phyloP scores from a whole-genome alignment of 1,140 invertebrate genomes.

The Drosophila melanica region DNA sequence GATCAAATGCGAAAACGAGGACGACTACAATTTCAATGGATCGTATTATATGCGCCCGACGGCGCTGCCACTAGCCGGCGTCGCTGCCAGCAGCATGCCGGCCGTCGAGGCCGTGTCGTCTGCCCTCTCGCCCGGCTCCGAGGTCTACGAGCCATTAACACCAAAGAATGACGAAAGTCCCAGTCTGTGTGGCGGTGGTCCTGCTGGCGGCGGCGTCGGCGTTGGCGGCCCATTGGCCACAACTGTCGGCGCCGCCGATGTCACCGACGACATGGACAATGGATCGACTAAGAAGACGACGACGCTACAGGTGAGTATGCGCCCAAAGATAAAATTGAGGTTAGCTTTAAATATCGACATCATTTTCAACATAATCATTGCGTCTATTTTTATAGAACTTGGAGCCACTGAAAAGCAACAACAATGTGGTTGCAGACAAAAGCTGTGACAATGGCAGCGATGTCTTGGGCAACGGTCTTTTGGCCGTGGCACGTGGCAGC shows the following conservation, averaged over 20 bases:
- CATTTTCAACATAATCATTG: too few species aligned
- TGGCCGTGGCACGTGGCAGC: slow-evolving; percentile 43
- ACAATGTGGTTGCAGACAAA: slow-evolving; percentile 58
- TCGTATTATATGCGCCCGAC: slow-evolving; percentile 72
- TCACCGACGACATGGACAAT: slow-evolving; percentile 74
- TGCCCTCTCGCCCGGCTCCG: slow-evolving; percentile 73
- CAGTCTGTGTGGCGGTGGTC: slow-evolving; percentile 71
- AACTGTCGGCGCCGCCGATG: slow-evolving; percentile 62
- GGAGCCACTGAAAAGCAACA: slow-evolving; percentile 62
- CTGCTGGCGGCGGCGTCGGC: slow-evolving; percentile 17
- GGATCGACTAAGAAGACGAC: slow-evolving; percentile 75
- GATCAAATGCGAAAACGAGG: slow-evolving; percentile 68
- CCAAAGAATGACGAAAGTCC: slow-evolving; percentile 82
- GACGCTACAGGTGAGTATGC: slow-evolving; percentile 69
- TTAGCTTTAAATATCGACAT: neutral
- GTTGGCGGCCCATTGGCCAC: slow-evolving; percentile 56
- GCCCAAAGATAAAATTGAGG: neutral
- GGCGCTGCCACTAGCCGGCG: slow-evolving; percentile 46
- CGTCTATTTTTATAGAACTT: slow-evolving; percentile 42
- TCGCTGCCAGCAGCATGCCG: slow-evolving; percentile 31
- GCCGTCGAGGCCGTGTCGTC: slow-evolving; percentile 49
- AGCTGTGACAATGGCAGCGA: slow-evolving; percentile 64
- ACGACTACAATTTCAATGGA: slow-evolving; percentile 74
- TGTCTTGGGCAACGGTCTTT: slow-evolving; percentile 47
- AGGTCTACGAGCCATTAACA: slow-evolving; percentile 81